Conservation (phyloP, 2,888 invertebrate species). For the Machimus atricapillus region DNA sequence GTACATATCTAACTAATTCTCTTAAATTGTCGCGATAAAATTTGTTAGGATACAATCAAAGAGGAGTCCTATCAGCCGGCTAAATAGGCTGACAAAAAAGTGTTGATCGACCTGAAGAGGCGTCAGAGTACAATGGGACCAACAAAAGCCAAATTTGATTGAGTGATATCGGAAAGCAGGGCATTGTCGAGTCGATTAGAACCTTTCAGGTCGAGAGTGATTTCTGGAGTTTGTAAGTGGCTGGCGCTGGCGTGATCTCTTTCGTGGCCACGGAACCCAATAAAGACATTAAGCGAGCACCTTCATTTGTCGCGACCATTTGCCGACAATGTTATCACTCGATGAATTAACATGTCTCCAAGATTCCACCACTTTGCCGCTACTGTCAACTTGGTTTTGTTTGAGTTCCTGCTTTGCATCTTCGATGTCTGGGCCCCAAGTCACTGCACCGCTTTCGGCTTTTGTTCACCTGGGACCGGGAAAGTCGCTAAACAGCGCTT, state of each 20-base stretch:
- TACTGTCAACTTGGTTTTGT: slow-evolving; percentile 15
- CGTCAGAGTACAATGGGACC: neutral
- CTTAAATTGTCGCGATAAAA: neutral
- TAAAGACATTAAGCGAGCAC: slow-evolving; percentile 26
- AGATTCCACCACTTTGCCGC: slow-evolving; percentile 22
- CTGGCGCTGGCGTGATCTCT: neutral
- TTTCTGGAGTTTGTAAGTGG: neutral
- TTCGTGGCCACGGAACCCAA: neutral
- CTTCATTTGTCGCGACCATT: slow-evolving; percentile 32
- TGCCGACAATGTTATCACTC: slow-evolving; percentile 19
- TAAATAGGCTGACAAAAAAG: neutral
- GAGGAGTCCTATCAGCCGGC: neutral
- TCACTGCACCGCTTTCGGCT: neutral
- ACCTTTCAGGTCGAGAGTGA: neutral
- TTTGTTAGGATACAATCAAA: neutral
- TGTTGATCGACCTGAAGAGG: neutral
- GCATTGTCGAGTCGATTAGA: neutral
- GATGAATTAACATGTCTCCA: slow-evolving; percentile 32
- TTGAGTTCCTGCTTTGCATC: slow-evolving; percentile 26
- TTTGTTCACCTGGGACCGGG: neutral
- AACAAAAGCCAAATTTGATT: slow-evolving; percentile 26
- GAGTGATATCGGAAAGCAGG: slow-evolving; percentile 7
- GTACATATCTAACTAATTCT: slow-evolving; percentile 18
- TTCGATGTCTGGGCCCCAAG: neutral
- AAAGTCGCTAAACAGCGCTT: slow-evolving; percentile 16